These are phyloP conservation scores for Peromyscus nudipes DNA, from an alignment of 2,797 vertebrate genomes.

Conservation along the genomic window DNA sequence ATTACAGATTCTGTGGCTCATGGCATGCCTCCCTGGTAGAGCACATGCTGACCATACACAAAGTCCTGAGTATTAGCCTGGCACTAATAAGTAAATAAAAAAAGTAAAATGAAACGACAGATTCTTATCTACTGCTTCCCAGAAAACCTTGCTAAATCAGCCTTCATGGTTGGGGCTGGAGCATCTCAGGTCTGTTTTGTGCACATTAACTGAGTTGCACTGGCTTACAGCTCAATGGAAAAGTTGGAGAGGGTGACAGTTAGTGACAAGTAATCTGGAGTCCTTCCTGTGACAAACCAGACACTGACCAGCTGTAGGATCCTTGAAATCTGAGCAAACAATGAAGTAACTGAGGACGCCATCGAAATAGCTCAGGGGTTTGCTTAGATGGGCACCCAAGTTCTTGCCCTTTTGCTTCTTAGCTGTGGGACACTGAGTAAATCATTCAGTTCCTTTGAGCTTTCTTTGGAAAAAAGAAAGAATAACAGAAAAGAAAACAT, in stretches of 20 bases:
- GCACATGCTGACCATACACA: background rate
- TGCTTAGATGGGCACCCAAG: background rate
- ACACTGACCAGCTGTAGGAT: background rate
- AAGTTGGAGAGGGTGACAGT: background rate
- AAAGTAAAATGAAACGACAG: slow-evolving; percentile 3
- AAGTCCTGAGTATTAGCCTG: background rate
- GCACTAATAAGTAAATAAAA: background rate
- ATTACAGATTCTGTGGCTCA: background rate
- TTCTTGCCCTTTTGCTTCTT: background rate
- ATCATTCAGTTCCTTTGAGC: background rate
- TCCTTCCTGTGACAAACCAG: background rate
- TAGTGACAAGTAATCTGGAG: background rate
- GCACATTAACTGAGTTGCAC: background rate
- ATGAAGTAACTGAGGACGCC: background rate
- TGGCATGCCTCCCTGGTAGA: background rate
- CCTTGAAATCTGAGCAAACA: background rate
- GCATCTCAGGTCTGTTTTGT: background rate
- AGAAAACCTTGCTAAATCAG: background rate
- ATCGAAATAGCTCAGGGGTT: background rate
- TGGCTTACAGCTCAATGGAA: background rate
- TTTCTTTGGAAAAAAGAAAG: slow-evolving; percentile 44
- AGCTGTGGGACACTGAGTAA: background rate
- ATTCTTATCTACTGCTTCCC: background rate
- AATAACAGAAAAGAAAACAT: slow-evolving; percentile 26
- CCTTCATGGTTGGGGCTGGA: background rate